Conservation (phyloP, 2,797 vertebrate species). For the Arrhamphus sclerolepis region DNA sequence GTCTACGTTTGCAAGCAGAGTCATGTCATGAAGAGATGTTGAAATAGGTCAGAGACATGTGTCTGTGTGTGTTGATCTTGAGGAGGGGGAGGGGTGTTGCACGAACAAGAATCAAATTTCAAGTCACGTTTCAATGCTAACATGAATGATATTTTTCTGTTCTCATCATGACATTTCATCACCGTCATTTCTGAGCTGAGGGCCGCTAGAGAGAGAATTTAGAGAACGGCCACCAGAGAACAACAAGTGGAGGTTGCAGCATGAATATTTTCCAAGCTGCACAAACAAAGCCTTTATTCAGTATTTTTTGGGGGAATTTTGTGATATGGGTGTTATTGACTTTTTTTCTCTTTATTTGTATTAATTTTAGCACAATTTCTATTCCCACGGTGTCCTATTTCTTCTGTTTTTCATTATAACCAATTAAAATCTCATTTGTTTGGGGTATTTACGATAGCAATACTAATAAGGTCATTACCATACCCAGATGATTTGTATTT, state of each 20-base stretch:
- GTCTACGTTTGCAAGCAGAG: conserved; percentile 26
- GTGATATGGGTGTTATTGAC: conserved; percentile 23
- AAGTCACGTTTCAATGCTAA: conserved; percentile 65
- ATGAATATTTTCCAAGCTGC: conserved; percentile 13
- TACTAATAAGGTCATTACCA: conserved; percentile 44
- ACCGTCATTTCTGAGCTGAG: conserved; percentile 61
- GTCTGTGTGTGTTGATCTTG: not conserved
- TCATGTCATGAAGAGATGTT: conserved; percentile 44
- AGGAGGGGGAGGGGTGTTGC: not conserved
- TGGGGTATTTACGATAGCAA: conserved; percentile 18
- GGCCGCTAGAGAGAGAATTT: conserved; percentile 39
- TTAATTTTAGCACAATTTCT: conserved; percentile 31
- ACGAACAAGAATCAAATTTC: conserved; percentile 57
- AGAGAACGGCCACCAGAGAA: conserved; percentile 41
- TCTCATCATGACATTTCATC: conserved; percentile 76
- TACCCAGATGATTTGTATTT: conserved; percentile 16
- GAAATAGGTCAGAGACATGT: conserved; percentile 43
- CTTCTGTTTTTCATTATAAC: conserved; percentile 19
- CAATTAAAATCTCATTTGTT: conserved; percentile 39
- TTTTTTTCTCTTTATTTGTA: conserved; percentile 18
- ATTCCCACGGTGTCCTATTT: conserved; percentile 1
- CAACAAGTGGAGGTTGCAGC: conserved; percentile 6
- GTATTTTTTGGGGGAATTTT: conserved; percentile 27
- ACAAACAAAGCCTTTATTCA: conserved; percentile 41
- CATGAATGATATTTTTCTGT: conserved; percentile 71